Base-by-base conservation (phyloP, 2,888 invertebrate species). In the Xylota segnis region DNA sequence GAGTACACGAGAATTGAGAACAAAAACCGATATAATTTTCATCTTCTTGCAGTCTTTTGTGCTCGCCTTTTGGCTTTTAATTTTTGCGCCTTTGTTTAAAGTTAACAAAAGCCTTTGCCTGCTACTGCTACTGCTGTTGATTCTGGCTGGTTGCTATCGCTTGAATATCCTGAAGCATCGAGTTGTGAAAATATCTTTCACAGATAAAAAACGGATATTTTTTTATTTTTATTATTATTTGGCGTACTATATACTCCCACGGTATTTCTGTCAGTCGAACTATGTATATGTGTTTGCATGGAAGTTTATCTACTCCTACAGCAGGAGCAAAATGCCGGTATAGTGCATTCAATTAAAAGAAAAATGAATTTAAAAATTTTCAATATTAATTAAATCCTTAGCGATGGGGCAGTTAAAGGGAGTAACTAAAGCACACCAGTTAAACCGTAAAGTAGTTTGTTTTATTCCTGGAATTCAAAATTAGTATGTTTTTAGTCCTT, bases 51-150 rank as follows among this genome's bases (percentile, higher is more conserved):
- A 74, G 66, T 40, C 66, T 66, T 81, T 66, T 81, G 74, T 81
- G 59, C 66, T 74, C 79, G 79, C 79, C 74, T 81, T 74, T 74
- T 81, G 72, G 81, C 74, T 81, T 74, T 81, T 81, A 79, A 79
- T 79, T 79, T 71, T 59, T 68, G 61, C 40, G 74, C 70, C 43
- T 76, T 82, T 82, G 82, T 82, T 70, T 76, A 45, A 76, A 76
- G 82, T 76, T 63, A 63, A 82, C 75, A 82, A 82, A 82, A 76
- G 75, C 43, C 66, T 61, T 77, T 70, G 68, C 27, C 40, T 59
- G 32, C 43, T 50, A 18, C 40, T 47, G 5, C 27, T 75, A 40
- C 34, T 56, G 56, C 27, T 54, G 37, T 40, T 61, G 61, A 32
- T 18, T 45, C 54, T 32, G 47, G 61, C 12, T 65, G 47, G 61